phyloP scores from a whole-genome alignment of 2,888 invertebrate species.

The Spilosoma lubricipeda region DNA sequence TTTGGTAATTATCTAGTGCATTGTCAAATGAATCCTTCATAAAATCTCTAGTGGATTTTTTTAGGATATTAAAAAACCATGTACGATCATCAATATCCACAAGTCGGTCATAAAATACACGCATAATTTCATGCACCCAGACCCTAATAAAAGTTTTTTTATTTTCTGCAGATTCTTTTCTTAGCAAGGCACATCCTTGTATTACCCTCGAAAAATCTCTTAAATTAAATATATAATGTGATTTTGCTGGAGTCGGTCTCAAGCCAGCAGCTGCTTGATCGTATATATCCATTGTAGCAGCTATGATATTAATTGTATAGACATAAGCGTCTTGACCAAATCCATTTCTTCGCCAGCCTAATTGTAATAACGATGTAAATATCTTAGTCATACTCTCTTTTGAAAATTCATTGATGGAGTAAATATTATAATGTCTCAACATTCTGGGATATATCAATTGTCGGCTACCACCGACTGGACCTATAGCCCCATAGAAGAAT shows the following conservation, averaged over 20 bases:
- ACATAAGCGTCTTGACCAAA: slow-evolving; percentile 92
- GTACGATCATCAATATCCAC: slow-evolving; percentile 89
- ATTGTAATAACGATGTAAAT: slow-evolving; percentile 91
- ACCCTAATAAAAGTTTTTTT: slow-evolving; percentile 90
- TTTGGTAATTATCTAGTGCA: slow-evolving; percentile 90
- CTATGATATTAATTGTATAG: slow-evolving; percentile 89
- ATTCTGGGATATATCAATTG: slow-evolving; percentile 95
- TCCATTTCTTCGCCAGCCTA: slow-evolving; percentile 91
- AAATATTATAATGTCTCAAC: slow-evolving; percentile 94
- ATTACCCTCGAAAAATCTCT: slow-evolving; percentile 93
- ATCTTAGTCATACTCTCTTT: slow-evolving; percentile 95
- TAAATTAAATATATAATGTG: slow-evolving; percentile 94
- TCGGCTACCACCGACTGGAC: slow-evolving; percentile 96
- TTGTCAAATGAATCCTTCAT: slow-evolving; percentile 94
- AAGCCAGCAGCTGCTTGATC: slow-evolving; percentile 89
- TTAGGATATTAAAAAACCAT: slow-evolving; percentile 91
- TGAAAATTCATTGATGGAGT: slow-evolving; percentile 94
- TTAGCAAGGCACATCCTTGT: slow-evolving; percentile 93
- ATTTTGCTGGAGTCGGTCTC: slow-evolving; percentile 93
- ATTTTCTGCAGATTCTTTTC: slow-evolving; percentile 92
- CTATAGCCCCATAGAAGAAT: slow-evolving; percentile 94
- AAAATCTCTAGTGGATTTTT: slow-evolving; percentile 87
- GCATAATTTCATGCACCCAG: slow-evolving; percentile 94
- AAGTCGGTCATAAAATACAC: slow-evolving; percentile 94
- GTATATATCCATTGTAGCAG: slow-evolving; percentile 94